These are phyloP conservation scores for Antedon mediterranea DNA, from an alignment of 53 echinoderm and acorn worm genomes.

Conservation along the genomic window DNA sequence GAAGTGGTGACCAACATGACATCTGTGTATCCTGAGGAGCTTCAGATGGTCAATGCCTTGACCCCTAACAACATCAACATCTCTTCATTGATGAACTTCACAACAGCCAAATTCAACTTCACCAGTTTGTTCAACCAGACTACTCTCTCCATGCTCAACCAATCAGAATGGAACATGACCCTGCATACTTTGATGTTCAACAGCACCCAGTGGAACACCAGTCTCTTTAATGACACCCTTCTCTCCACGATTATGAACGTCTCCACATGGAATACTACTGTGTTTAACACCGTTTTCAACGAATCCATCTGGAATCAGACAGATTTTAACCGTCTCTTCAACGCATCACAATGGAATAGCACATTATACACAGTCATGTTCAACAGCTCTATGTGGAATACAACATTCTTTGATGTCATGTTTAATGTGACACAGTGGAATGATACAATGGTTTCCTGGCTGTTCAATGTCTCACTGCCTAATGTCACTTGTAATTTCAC, in stretches of 20 bases:
- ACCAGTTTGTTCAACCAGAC: neutral
- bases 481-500: neutral
- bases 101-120: neutral
- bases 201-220: neutral
- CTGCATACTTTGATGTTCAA: neutral
- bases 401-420: neutral
- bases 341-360: neutral
- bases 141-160: neutral
- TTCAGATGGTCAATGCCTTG: neutral
- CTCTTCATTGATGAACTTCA: neutral
- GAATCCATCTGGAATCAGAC: neutral
- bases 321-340: neutral
- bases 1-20: neutral
- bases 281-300: neutral
- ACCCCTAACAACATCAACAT: neutral
- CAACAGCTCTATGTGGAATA: neutral
- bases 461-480: neutral
- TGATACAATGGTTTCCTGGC: neutral
- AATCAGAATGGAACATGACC: neutral
- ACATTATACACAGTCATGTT: neutral
- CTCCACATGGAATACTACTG: neutral
- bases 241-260: neutral
- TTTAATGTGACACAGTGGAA: neutral
- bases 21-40: neutral
- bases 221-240: neutral